Percentiles rank a stretch among this genome's conserved stretches.
These are phyloP conservation scores for Chanos chanos DNA, from an alignment of 2,797 vertebrate species.

Conservation along the genomic window DNA sequence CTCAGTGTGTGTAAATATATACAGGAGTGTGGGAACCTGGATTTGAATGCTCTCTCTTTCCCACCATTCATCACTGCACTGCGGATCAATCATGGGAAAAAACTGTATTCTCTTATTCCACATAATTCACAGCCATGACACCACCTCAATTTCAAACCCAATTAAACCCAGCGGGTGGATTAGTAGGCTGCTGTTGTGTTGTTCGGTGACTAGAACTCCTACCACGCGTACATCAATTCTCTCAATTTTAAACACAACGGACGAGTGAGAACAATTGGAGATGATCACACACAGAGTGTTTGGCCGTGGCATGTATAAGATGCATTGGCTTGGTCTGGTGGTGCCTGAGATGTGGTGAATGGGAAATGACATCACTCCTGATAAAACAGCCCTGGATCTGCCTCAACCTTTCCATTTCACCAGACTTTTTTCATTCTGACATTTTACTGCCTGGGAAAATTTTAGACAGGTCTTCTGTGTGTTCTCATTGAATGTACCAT, in stretches of 20 bases:
- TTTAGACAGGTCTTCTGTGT: too few species aligned
- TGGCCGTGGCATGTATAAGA: constrained; percentile 37
- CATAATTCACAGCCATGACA: constrained; percentile 55
- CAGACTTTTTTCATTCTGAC: too few species aligned
- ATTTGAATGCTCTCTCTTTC: constrained; percentile 55
- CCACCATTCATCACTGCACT: constrained; percentile 65
- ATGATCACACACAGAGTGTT: constrained; percentile 2
- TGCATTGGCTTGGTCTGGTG: constrained; percentile 31
- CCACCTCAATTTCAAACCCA: constrained; percentile 48
- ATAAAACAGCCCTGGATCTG: background rate
- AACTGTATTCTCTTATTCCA: constrained; percentile 57
- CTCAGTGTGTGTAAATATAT: constrained; percentile 33
- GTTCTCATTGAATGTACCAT: too few species aligned
- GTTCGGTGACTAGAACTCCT: constrained; percentile 56
- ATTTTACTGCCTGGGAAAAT: too few species aligned
- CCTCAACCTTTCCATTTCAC: too few species aligned
- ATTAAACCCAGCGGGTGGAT: constrained; percentile 59
- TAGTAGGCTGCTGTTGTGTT: constrained; percentile 48
- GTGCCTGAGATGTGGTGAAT: constrained; percentile 3
- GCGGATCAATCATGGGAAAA: constrained; percentile 55
- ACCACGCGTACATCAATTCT: constrained; percentile 52
- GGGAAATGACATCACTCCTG: constrained; percentile 37
- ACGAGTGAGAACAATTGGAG: constrained; percentile 46
- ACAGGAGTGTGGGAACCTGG: constrained; percentile 52
- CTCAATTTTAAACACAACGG: constrained; percentile 48